Percentiles rank a stretch among this genome's conserved stretches.
phyloP scores from a whole-genome alignment of 1,140 invertebrate species.

The Phymorhynchus buccinoides region DNA sequence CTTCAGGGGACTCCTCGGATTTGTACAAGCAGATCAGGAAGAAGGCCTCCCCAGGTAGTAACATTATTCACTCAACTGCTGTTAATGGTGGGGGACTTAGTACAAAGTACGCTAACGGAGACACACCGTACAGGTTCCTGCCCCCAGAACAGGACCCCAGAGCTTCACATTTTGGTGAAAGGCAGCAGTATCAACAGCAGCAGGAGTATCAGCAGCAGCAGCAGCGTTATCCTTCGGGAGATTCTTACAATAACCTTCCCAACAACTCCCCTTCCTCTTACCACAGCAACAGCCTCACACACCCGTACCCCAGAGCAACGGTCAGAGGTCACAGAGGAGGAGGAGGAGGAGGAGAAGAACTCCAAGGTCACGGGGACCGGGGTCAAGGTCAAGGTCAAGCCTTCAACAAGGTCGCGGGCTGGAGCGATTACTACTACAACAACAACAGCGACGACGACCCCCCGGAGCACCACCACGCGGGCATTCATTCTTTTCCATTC shows the following conservation, averaged over 20 bases:
- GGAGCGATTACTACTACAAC: background rate
- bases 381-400: background rate
- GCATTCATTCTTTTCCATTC: slow-evolving; percentile 33
- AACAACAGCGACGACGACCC: background rate
- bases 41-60: background rate
- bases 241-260: background rate
- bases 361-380: too few species aligned
- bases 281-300: background rate
- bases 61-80: too few species aligned
- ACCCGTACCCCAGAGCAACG: background rate
- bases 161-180: too few species aligned
- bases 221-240: too few species aligned
- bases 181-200: too few species aligned
- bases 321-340: background rate
- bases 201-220: background rate
- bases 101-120: background rate
- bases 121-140: background rate
- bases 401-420: background rate
- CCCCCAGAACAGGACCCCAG: too few species aligned
- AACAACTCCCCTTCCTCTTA: too few species aligned
- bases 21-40: slow-evolving; percentile 37
- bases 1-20: background rate
- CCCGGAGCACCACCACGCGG: background rate
- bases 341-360: too few species aligned
- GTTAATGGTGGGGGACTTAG: background rate